Base-by-base conservation (phyloP, 1,140 invertebrate genomes). In the Saccostrea cuccullata region DNA sequence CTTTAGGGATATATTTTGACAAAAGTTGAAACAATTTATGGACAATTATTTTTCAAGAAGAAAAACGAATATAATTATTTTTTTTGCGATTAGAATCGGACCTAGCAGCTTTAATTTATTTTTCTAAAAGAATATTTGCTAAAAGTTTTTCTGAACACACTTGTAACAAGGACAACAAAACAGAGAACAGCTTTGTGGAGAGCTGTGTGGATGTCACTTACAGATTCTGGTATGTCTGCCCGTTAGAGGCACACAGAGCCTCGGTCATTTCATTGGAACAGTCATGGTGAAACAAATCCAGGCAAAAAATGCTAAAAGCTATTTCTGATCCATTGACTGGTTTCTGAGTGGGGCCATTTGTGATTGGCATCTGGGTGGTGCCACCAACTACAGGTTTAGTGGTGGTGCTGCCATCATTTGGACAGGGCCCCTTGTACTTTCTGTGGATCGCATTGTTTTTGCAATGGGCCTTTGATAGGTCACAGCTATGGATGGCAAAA, bases 211-310 rank as follows among this genome's bases (percentile, higher is more conserved):
- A 47, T 47, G 47, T 47, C 9, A 30, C 84, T 85, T 26, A 85
- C 84, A 85, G 56, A 17, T 85, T 85, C 3, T 64, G 26, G 26
- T 85, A 85, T n/a, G 84, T 85, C 40, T 56, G n/a, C 8, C 55
- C 55, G 26, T 85, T 56, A 64, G 55, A 58, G n/a, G 84, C 84
- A 36, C 84, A 85, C 17, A 85, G 12, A 12, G 20, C 26, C n/a
- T 60, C 17, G 13, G 26, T 17, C 23, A 26, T 20, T 64, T 85
- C 84, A 64, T 64, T 64, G 15, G 56, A 60, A 60, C 84, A 85
- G 55, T 85, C 84, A 85, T 85, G 84, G 58, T 85, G 84, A 58
- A 85, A 85, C 15, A 85, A 47, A 64, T 85, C 84, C 12, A 85
- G 20, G 30, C 84, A 85, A 60, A 85, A 85, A 12, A 85, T 85